Conservation (phyloP, 2,113 vertebrate genomes). For the Empidonax alnorum region DNA sequence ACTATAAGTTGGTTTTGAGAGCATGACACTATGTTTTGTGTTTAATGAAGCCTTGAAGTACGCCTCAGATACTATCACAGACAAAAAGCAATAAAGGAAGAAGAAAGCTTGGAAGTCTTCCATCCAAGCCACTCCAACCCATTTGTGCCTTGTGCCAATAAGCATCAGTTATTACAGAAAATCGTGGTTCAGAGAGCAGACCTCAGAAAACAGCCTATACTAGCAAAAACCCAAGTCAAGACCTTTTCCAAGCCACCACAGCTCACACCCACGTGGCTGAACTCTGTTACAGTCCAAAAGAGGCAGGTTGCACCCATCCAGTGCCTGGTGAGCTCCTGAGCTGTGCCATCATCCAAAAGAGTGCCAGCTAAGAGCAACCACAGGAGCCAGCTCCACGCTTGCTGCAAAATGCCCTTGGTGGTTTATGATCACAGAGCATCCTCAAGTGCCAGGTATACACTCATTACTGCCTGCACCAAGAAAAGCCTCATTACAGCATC, state of each 20-base stretch:
- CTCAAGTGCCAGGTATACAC: background rate
- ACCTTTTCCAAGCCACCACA: background rate
- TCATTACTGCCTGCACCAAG: background rate
- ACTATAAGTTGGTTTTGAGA: background rate
- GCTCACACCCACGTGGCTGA: background rate
- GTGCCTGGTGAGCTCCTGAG: background rate
- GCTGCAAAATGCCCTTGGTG: background rate
- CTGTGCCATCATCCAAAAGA: background rate
- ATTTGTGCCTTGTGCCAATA: background rate
- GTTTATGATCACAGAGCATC: background rate
- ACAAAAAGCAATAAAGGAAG: background rate
- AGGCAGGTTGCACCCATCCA: background rate
- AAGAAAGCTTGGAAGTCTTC: background rate
- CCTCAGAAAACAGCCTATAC: background rate
- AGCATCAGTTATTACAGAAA: slow-evolving; percentile 15
- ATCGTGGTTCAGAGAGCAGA: background rate
- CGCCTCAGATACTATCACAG: background rate
- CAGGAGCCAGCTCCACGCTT: background rate
- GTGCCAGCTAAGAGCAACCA: background rate
- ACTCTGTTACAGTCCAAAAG: background rate
- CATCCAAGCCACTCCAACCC: background rate
- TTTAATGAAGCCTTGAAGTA: background rate
- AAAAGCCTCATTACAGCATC: background rate
- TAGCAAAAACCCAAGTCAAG: background rate
- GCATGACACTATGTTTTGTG: background rate